These are phyloP conservation scores for Oncorhynchus mykiss DNA, from an alignment of 2,113 vertebrate species.

Conservation along the genomic window DNA sequence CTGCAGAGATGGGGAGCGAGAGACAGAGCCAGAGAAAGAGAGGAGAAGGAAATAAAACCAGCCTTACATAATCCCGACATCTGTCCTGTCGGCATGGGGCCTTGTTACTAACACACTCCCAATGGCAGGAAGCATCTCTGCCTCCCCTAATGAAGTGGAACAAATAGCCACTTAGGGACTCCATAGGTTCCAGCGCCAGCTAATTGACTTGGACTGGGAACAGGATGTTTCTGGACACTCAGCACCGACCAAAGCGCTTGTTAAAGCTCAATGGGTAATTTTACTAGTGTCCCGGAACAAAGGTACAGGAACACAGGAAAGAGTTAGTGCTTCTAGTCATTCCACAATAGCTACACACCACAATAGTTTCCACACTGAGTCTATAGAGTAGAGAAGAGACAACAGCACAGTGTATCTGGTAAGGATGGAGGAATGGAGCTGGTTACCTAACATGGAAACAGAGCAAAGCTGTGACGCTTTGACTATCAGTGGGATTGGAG, in stretches of 20 bases:
- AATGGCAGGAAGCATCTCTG: conserved; percentile 9
- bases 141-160: neutral
- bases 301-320: too few species aligned
- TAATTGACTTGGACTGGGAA: conserved; percentile 13
- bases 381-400: too few species aligned
- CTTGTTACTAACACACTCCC: neutral
- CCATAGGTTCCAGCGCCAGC: neutral
- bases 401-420: too few species aligned
- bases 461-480: too few species aligned
- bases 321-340: neutral
- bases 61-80: conserved; percentile 1
- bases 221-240: conserved; percentile 4
- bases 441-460: too few species aligned
- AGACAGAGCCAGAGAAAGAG: neutral
- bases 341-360: too few species aligned
- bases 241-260: neutral
- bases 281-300: too few species aligned
- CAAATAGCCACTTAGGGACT: neutral
- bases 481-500: too few species aligned
- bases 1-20: too few species aligned
- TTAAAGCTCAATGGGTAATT: neutral
- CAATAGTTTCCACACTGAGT: too few species aligned
- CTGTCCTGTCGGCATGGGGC: conserved; percentile 3
- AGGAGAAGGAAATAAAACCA: neutral
- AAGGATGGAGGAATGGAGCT: too few species aligned